These are phyloP conservation scores for Centropyge bicolor DNA, from an alignment of 2,797 vertebrate genomes.

Conservation along the genomic window DNA sequence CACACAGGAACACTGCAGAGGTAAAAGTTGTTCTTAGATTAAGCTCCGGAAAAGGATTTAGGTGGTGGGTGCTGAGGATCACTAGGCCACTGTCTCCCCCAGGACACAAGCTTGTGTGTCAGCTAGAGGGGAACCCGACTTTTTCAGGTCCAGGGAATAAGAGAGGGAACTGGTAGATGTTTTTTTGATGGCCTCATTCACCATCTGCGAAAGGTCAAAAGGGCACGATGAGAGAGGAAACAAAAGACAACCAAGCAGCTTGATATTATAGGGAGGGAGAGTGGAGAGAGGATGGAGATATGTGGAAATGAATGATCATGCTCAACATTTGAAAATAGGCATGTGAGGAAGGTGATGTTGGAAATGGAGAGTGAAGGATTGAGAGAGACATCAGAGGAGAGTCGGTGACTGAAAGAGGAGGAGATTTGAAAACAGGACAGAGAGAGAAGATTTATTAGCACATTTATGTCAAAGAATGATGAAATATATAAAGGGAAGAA, in stretches of 20 bases:
- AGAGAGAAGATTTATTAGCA: slow-evolving; percentile 29
- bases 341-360: slow-evolving; percentile 7
- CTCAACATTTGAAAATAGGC: slow-evolving; percentile 13
- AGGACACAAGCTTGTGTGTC: slow-evolving; percentile 34
- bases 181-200: slow-evolving; percentile 33
- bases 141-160: slow-evolving; percentile 23
- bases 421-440: slow-evolving; percentile 17
- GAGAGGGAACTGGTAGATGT: neutral
- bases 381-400: slow-evolving; percentile 1
- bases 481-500: neutral
- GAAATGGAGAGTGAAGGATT: neutral
- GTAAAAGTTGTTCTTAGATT: slow-evolving; percentile 17
- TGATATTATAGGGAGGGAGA: slow-evolving; percentile 9
- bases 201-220: slow-evolving; percentile 47
- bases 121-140: slow-evolving; percentile 15
- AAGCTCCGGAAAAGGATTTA: slow-evolving; percentile 18
- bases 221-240: slow-evolving; percentile 24
- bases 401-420: neutral
- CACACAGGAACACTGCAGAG: slow-evolving; percentile 10
- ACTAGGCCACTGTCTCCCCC: slow-evolving; percentile 12
- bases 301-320: slow-evolving; percentile 6
- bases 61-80: slow-evolving; percentile 20
- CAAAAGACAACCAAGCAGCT: neutral
- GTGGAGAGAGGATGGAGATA: slow-evolving; percentile 1
- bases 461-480: slow-evolving; percentile 8